These are phyloP conservation scores for Drosophila chauvacae DNA, from an alignment of 1,140 invertebrate species.

Conservation along the genomic window DNA sequence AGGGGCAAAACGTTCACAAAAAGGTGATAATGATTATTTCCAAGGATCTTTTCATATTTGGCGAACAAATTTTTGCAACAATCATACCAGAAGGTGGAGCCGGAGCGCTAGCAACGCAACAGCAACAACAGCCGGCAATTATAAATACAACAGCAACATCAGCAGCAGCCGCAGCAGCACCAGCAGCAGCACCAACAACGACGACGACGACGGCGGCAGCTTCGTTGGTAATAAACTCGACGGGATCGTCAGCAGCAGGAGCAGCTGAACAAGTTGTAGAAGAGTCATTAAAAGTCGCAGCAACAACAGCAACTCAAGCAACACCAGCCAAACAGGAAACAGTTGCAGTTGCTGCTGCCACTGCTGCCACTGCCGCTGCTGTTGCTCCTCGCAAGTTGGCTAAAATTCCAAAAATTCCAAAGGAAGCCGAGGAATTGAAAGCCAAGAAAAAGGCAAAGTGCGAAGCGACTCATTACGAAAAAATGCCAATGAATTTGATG, in stretches of 20 bases:
- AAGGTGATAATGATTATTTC: constrained; percentile 84
- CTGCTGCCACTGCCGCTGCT: constrained; percentile 8
- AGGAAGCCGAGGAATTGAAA: constrained; percentile 78
- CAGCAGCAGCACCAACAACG: constrained; percentile 40
- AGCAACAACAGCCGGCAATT: constrained; percentile 46
- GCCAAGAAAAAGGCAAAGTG: constrained; percentile 77
- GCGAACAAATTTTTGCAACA: constrained; percentile 84
- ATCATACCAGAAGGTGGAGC: constrained; percentile 83
- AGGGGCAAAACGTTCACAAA: constrained; percentile 62
- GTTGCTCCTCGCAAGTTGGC: constrained; percentile 51
- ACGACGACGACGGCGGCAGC: constrained; percentile 32
- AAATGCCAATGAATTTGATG: constrained; percentile 81
- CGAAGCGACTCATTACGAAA: constrained; percentile 68
- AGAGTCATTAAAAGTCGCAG: constrained; percentile 72
- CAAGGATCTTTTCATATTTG: constrained; percentile 84
- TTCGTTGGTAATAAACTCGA: constrained; percentile 62
- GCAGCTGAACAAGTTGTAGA: constrained; percentile 82
- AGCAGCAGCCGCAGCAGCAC: constrained; percentile 33
- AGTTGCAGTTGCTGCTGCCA: constrained; percentile 71
- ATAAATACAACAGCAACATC: constrained; percentile 45
- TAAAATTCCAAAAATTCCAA: constrained; percentile 80
- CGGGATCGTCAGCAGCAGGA: constrained; percentile 42
- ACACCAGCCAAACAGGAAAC: constrained; percentile 76
- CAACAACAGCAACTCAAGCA: constrained; percentile 43
- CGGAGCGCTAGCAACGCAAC: constrained; percentile 53